These are phyloP conservation scores for Odiellus spinosus DNA, from an alignment of 2,888 invertebrate species.

Conservation along the genomic window DNA sequence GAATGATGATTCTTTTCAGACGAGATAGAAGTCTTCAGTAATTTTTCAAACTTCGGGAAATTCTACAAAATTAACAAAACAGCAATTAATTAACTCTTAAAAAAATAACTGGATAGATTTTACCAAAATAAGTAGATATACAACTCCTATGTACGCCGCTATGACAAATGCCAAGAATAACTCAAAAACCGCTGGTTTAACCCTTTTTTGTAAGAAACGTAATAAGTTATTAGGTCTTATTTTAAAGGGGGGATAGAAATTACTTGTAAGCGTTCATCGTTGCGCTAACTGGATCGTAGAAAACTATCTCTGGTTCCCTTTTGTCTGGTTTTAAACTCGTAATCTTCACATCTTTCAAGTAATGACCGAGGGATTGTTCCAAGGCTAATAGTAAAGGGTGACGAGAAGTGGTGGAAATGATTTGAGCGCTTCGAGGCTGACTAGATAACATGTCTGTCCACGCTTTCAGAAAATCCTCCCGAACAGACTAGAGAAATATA, in stretches of 20 bases:
- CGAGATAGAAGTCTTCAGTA: too few relatives aligned
- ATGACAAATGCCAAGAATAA: too few relatives aligned
- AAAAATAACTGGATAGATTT: too few relatives aligned
- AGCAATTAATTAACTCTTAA: too few relatives aligned
- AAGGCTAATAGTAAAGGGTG: constrained; percentile 27
- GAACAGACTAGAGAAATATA: constrained; percentile 45
- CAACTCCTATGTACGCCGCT: too few relatives aligned
- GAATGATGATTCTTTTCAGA: too few relatives aligned
- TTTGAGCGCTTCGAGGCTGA: constrained; percentile 56
- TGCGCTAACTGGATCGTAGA: constrained; percentile 67
- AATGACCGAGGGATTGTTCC: constrained; percentile 35
- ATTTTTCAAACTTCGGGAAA: too few relatives aligned
- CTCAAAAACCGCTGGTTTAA: too few relatives aligned
- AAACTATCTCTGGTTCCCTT: constrained; percentile 74
- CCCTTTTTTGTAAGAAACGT: too few relatives aligned
- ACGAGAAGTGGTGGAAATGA: constrained; percentile 38
- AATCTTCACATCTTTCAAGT: constrained; percentile 57
- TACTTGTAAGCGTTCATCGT: constrained; percentile 74
- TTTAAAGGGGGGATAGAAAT: constrained; percentile 11
- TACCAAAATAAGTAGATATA: too few relatives aligned
- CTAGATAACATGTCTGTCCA: constrained; percentile 58
- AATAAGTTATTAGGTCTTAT: too few relatives aligned
- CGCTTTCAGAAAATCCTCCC: constrained; percentile 49
- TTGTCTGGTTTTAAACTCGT: constrained; percentile 45
- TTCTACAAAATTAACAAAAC: too few relatives aligned